phyloP scores from a whole-genome alignment of 2,888 invertebrate species.

The Thera obeliscata region DNA sequence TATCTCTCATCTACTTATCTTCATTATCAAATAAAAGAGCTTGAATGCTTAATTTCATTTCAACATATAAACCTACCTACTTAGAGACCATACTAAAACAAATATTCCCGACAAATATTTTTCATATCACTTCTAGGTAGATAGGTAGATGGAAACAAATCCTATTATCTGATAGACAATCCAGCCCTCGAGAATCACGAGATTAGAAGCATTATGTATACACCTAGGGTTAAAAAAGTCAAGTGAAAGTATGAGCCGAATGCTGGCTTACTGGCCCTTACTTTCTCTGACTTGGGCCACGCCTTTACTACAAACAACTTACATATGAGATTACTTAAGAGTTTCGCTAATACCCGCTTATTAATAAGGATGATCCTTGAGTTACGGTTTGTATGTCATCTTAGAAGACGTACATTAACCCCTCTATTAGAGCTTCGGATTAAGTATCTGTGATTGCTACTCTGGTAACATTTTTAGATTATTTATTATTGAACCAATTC shows the following conservation, averaged over 20 bases:
- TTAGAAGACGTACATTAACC: conserved; percentile 8
- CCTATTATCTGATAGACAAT: conserved; percentile 21
- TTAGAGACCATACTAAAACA: too few species aligned
- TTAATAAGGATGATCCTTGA: conserved; percentile 21
- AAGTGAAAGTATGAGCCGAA: conserved; percentile 67
- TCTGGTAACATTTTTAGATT: too few species aligned
- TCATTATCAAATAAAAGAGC: neutral
- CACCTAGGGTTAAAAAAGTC: conserved; percentile 60
- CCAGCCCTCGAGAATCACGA: conserved; percentile 28
- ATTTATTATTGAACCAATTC: too few species aligned
- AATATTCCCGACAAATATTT: too few species aligned
- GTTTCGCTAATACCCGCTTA: conserved; percentile 14
- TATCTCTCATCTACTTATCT: neutral
- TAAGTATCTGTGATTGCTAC: conserved; percentile 1
- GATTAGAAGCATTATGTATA: conserved; percentile 36
- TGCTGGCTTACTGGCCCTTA: conserved; percentile 67
- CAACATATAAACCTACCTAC: too few species aligned
- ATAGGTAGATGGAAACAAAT: conserved; percentile 29
- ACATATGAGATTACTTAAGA: conserved; percentile 22
- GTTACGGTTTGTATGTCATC: neutral
- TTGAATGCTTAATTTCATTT: too few species aligned
- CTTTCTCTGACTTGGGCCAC: conserved; percentile 70
- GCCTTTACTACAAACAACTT: conserved; percentile 42
- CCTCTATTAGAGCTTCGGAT: conserved; percentile 3
- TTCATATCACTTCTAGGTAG: conserved; percentile 3